These are phyloP conservation scores for Oxygymnocypris stewartii DNA, from an alignment of 2,113 vertebrate species.

Conservation along the genomic window DNA sequence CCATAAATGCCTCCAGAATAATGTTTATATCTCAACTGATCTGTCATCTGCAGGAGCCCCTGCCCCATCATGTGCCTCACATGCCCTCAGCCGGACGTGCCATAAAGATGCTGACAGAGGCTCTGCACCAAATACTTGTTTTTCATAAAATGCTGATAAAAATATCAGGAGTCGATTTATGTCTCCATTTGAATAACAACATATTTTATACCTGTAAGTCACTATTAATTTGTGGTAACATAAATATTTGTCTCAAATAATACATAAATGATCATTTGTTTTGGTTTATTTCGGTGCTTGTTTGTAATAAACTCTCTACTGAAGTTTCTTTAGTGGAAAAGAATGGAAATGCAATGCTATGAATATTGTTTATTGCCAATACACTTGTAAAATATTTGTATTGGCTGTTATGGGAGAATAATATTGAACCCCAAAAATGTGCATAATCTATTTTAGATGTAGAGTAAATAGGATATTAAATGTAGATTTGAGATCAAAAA, in stretches of 20 bases:
- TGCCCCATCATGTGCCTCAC: neutral
- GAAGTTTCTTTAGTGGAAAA: neutral
- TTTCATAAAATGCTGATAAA: conserved; percentile 6
- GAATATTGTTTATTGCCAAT: conserved; percentile 6
- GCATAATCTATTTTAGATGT: neutral
- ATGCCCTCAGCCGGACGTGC: neutral
- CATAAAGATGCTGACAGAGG: conserved; percentile 12
- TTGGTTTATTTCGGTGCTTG: neutral
- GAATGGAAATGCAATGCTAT: neutral
- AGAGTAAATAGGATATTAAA: neutral
- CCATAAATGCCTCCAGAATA: conserved; percentile 73
- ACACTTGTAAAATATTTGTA: conserved; percentile 4
- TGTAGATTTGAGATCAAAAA: neutral
- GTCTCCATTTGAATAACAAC: conserved; percentile 15
- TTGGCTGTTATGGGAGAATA: conserved; percentile 1
- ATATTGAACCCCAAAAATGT: neutral
- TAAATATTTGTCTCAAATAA: neutral
- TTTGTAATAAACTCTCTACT: conserved; percentile 16
- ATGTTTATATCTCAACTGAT: conserved; percentile 64
- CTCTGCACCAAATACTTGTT: conserved; percentile 5
- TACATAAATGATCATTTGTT: neutral
- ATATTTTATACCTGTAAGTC: conserved; percentile 11
- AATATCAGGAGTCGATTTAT: conserved; percentile 10
- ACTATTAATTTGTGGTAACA: neutral
- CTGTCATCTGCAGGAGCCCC: conserved; percentile 67